phyloP scores from a whole-genome alignment of 2,113 vertebrate species.

The Muntiacus reevesi region DNA sequence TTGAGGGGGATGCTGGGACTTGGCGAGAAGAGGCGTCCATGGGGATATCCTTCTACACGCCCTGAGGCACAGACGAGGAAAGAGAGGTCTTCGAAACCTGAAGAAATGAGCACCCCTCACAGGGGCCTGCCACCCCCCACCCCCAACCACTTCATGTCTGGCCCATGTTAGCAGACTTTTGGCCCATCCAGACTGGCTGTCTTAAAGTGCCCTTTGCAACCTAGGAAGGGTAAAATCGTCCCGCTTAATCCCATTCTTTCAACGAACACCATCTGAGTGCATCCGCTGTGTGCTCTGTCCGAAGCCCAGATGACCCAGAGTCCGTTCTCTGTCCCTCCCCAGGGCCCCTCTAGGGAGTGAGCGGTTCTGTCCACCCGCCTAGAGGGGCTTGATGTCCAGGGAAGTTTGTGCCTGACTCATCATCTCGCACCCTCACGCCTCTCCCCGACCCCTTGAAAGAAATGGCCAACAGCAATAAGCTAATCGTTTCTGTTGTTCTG shows the following conservation, averaged over 20 bases:
- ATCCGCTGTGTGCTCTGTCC: not conserved
- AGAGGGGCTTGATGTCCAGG: not conserved
- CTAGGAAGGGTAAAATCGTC: not conserved
- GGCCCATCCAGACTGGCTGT: accelerated
- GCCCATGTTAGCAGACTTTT: not conserved
- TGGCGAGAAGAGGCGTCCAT: accelerated
- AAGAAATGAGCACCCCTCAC: not conserved
- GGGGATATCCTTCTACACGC: not conserved
- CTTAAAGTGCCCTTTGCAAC: not conserved
- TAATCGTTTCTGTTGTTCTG: conserved; percentile 81
- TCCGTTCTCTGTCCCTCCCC: not conserved
- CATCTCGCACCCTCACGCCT: accelerated
- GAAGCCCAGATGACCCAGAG: not conserved
- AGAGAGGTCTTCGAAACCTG: not conserved
- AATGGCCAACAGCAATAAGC: not conserved
- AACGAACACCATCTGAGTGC: accelerated
- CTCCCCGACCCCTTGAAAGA: not conserved
- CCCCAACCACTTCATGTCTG: not conserved
- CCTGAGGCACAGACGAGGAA: not conserved
- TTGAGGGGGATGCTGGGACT: not conserved
- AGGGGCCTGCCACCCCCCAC: accelerated
- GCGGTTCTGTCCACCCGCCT: not conserved
- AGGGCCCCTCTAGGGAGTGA: not conserved
- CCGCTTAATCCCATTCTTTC: not conserved
- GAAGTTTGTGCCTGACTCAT: accelerated